Evolutionary conservation across 2,888 invertebrate genomes (phyloP), one percentile per base, ranked within the genome.

Genomic region (Cyaniris semiargus): DNA sequence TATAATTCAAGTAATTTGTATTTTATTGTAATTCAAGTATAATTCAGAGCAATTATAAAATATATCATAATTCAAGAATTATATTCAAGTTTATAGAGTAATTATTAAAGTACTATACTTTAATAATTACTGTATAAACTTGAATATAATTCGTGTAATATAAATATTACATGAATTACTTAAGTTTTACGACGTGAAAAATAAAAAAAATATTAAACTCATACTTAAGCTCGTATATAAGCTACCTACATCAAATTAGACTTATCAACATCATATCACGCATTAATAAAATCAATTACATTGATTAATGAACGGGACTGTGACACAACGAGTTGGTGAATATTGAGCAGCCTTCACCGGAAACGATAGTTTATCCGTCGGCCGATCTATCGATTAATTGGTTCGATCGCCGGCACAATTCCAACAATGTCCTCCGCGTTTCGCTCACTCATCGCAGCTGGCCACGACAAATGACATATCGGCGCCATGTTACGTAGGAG

Each of bases 341-440:
- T 92, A 91, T 91, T 90, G 91, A 90, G 87, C 89, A 91, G 90
- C 92, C 88, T 88, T 89, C 91, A 87, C 93, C 93, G 94, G 94
- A 94, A 93, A 91, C 84, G 92, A 91, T 90, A 90, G 88, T 83
- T 88, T 89, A 94, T 93, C 93, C 89, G 89, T 86, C 86, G 82
- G 83, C 81, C 89, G 90, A 93, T 93, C 93, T 92, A 87, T 87
- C 89, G 90, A 90, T 93, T 93, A 93, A 94, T 94, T 94, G 92
- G 91, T 88, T 86, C 85, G 90, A 91, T 93, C 90, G 81, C 83
- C 85, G 82, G 84, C 88, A 90, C 92, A 91, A 94, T 93, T 90
- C 89, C 82, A 85, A 87, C 90, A 86, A 93, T 92, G 93, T 90
- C 88, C 89, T 87, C 86, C 82, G 85, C 83, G 86, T 92, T 93